Conservation (phyloP, 2,888 invertebrate genomes). For the Agapostemon virescens region DNA sequence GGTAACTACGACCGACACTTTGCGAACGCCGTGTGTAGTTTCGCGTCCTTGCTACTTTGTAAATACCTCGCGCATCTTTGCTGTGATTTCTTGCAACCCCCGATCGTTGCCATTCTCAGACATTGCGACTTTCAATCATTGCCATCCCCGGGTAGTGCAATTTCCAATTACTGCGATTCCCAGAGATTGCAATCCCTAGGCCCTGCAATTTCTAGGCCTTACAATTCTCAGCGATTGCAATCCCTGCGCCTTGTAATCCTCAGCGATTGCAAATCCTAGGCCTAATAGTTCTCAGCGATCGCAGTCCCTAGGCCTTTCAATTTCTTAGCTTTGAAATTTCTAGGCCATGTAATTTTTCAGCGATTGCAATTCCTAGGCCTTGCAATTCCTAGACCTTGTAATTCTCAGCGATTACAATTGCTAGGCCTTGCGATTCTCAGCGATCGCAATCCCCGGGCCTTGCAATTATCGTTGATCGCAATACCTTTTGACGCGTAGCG, state of each 20-base stretch:
- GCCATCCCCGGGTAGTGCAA: too few species aligned
- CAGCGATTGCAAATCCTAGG: neutral
- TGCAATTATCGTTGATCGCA: neutral
- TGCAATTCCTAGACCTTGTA: neutral
- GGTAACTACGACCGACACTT: neutral
- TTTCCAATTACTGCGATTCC: rapidly evolving
- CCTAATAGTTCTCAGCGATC: too few species aligned
- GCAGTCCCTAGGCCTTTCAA: neutral
- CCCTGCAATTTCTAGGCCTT: neutral
- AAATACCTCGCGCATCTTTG: neutral
- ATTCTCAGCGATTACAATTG: neutral
- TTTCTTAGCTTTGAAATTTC: neutral
- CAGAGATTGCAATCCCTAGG: neutral
- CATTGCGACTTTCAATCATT: rapidly evolving
- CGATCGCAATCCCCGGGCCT: neutral
- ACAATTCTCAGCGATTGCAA: neutral
- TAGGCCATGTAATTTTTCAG: neutral
- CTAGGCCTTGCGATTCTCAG: neutral
- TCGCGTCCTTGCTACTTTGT: neutral
- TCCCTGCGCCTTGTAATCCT: rapidly evolving
- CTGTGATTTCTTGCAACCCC: neutral
- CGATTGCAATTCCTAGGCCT: neutral
- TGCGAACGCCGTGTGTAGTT: neutral
- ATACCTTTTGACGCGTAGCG: too few species aligned
- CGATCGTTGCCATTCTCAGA: neutral